These are phyloP conservation scores for Platycheirus albimanus DNA, from an alignment of 2,888 invertebrate species.

Conservation along the genomic window DNA sequence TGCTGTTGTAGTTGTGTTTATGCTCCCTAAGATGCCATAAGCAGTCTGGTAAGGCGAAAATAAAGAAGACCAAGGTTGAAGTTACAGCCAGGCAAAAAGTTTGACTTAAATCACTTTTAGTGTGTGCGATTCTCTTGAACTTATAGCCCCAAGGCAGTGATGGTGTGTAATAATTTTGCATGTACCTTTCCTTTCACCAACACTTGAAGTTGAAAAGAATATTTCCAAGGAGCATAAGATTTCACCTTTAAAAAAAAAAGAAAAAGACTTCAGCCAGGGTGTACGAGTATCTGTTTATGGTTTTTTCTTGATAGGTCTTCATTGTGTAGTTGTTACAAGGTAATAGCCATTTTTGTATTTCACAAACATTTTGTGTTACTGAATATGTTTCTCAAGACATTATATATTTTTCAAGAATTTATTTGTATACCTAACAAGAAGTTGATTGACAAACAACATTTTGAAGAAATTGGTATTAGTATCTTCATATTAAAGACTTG, in stretches of 20 bases:
- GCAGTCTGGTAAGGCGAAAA: background rate
- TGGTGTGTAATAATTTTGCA: slow-evolving; percentile 52
- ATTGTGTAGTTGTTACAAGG: background rate
- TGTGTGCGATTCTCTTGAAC: slow-evolving; percentile 59
- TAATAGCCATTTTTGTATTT: no score
- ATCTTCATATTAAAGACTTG: no score
- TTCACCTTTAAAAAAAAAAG: slow-evolving; percentile 20
- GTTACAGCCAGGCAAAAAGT: slow-evolving; percentile 22
- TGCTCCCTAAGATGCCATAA: slow-evolving; percentile 50
- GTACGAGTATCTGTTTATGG: background rate
- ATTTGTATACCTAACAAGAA: no score
- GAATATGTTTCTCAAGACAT: no score
- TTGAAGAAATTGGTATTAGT: no score
- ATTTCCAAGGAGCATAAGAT: slow-evolving; percentile 53
- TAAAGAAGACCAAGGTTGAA: slow-evolving; percentile 21
- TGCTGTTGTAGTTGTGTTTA: background rate
- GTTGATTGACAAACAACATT: no score
- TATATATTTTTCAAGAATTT: no score
- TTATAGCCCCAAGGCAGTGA: slow-evolving; percentile 45
- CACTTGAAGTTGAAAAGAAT: slow-evolving; percentile 46
- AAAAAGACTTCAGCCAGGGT: slow-evolving; percentile 2
- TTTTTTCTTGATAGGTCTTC: background rate
- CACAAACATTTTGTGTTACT: no score
- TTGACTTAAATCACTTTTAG: slow-evolving; percentile 57
- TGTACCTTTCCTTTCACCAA: slow-evolving; percentile 36